phyloP scores from a whole-genome alignment of 1,140 invertebrate genomes.

The Arion vulgaris region DNA sequence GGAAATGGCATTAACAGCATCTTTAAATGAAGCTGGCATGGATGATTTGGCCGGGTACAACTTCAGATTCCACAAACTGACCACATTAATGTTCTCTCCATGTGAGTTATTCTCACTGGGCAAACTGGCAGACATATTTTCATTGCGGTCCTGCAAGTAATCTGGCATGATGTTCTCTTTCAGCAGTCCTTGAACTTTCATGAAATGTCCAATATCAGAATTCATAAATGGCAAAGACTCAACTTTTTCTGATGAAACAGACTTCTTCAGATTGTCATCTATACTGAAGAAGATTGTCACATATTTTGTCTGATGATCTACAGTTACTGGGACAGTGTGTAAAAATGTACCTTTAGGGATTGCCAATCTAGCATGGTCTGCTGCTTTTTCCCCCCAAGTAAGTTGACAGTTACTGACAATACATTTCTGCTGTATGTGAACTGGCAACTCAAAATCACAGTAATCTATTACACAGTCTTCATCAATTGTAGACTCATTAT shows the following conservation, averaged over 20 bases:
- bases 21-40: conserved; percentile 67
- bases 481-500: conserved; percentile 44
- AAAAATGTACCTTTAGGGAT: conserved; percentile 69
- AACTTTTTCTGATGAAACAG: conserved; percentile 30
- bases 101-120: not conserved
- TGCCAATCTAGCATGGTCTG: conserved; percentile 22
- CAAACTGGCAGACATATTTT: not conserved
- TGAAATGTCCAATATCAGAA: conserved; percentile 52
- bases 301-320: conserved; percentile 53
- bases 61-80: conserved; percentile 68
- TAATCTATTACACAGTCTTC: conserved; percentile 69
- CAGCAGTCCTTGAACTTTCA: conserved; percentile 31
- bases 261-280: conserved; percentile 71
- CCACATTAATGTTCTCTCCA: not conserved
- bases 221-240: conserved; percentile 56
- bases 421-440: conserved; percentile 63
- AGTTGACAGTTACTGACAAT: conserved; percentile 72
- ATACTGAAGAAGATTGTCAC: conserved; percentile 71
- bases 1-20: conserved; percentile 48
- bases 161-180: conserved; percentile 25
- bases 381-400: not conserved
- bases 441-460: conserved; percentile 66
- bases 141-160: conserved; percentile 12
- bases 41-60: conserved; percentile 65
- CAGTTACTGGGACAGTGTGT: conserved; percentile 69